These are phyloP conservation scores for Drosophila hydei DNA, from an alignment of 1,140 invertebrate species.

Conservation along the genomic window DNA sequence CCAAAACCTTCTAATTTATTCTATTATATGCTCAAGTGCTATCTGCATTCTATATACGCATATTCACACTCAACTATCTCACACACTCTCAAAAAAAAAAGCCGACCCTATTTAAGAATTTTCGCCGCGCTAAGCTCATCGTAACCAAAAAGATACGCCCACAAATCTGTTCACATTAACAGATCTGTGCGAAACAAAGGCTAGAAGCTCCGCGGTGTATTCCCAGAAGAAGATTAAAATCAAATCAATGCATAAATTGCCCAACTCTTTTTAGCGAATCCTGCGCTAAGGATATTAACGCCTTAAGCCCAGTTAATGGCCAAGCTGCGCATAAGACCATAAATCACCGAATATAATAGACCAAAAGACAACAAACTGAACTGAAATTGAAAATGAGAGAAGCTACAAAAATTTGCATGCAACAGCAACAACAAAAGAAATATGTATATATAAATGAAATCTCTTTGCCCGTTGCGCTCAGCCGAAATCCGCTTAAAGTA, in stretches of 20 bases:
- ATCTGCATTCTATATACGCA: no score
- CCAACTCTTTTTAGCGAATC: conserved; percentile 61
- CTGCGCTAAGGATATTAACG: conserved; percentile 65
- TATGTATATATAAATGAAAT: neutral
- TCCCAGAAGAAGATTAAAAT: conserved; percentile 66
- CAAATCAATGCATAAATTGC: conserved; percentile 67
- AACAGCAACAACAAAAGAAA: conserved; percentile 12
- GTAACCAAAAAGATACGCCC: conserved; percentile 36
- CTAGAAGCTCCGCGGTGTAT: conserved; percentile 1
- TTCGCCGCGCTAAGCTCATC: neutral
- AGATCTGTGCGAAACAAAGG: conserved; percentile 35
- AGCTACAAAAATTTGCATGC: conserved; percentile 55
- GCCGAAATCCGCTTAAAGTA: conserved; percentile 66
- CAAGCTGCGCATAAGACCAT: conserved; percentile 32
- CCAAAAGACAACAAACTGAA: conserved; percentile 49
- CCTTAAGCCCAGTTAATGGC: conserved; percentile 65
- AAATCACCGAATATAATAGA: conserved; percentile 68
- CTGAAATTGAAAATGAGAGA: conserved; percentile 53
- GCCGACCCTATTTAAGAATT: neutral
- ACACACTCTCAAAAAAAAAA: neutral
- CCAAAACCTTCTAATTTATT: no score
- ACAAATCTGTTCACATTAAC: conserved; percentile 52
- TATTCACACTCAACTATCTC: no score
- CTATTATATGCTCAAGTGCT: no score
- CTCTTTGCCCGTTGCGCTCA: neutral